Percentiles rank a stretch among this genome's conserved stretches.
phyloP scores from a whole-genome alignment of 2,113 vertebrate genomes.

The Microtus ochrogaster region DNA sequence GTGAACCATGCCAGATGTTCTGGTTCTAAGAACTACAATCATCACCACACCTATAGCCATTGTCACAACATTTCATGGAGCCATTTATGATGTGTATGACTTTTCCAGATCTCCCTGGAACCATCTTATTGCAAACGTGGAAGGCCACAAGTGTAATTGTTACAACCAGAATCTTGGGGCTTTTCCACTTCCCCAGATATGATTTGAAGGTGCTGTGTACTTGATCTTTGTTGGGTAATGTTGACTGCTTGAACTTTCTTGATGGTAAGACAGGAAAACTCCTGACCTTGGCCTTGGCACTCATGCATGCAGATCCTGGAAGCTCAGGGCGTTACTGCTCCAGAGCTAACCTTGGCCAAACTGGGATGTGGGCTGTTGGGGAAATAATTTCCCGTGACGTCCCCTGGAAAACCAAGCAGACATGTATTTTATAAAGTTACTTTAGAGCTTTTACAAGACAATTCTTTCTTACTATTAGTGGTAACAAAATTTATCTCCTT shows the following conservation, averaged over 20 bases:
- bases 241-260: background rate
- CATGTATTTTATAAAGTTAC: background rate
- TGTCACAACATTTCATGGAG: background rate
- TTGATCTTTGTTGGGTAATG: background rate
- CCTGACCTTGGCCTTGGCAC: background rate
- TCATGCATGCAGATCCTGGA: background rate
- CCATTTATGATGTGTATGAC: background rate
- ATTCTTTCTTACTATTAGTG: background rate
- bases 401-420: background rate
- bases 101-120: background rate
- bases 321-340: background rate
- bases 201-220: background rate
- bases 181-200: background rate
- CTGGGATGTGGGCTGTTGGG: background rate
- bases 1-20: background rate
- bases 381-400: background rate
- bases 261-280: background rate
- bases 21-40: background rate
- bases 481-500: background rate
- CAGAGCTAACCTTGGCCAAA: background rate
- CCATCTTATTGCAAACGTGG: background rate
- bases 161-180: background rate
- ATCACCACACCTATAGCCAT: background rate
- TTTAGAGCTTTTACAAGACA: background rate
- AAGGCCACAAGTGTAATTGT: background rate